Conservation (phyloP, 2,888 invertebrate genomes). For the Amphipoea lucens region DNA sequence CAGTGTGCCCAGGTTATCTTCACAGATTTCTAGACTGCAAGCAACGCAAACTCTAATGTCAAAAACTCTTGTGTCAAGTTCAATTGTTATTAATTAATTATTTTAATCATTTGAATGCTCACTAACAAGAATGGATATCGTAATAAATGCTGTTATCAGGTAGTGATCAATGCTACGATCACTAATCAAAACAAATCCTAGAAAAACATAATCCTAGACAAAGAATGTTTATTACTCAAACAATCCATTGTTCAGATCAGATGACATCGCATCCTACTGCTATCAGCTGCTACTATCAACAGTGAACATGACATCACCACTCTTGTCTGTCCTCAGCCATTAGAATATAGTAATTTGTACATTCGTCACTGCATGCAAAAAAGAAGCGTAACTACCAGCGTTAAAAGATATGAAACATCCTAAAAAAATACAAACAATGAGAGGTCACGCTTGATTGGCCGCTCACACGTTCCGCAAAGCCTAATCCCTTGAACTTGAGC, state of each 20-base stretch:
- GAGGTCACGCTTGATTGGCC: constrained; percentile 71
- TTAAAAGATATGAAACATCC: constrained; percentile 54
- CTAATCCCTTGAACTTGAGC: constrained; percentile 88
- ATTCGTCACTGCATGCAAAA: constrained; percentile 56
- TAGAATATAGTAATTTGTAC: constrained; percentile 44
- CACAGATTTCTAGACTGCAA: neutral
- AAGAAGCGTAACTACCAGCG: constrained; percentile 55
- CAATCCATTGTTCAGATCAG: constrained; percentile 57
- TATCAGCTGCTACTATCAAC: constrained; percentile 61
- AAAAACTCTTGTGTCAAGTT: neutral
- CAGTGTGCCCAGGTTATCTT: neutral
- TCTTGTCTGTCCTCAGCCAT: constrained; percentile 41
- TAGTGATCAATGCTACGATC: constrained; percentile 16
- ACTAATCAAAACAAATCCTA: constrained; percentile 36
- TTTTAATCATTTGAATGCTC: neutral
- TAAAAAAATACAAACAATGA: constrained; percentile 52
- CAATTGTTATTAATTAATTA: neutral
- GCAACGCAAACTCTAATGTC: neutral
- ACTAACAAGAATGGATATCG: neutral
- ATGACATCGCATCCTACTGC: constrained; percentile 37
- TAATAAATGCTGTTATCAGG: constrained; percentile 10
- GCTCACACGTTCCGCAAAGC: constrained; percentile 69
- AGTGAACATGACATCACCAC: constrained; percentile 63
- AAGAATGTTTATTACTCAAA: constrained; percentile 49
- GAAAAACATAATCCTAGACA: constrained; percentile 13